Evolutionary conservation across 2,113 vertebrate genomes (phyloP).

Genomic region (Pseudorhombus dupliciocellatus): DNA sequence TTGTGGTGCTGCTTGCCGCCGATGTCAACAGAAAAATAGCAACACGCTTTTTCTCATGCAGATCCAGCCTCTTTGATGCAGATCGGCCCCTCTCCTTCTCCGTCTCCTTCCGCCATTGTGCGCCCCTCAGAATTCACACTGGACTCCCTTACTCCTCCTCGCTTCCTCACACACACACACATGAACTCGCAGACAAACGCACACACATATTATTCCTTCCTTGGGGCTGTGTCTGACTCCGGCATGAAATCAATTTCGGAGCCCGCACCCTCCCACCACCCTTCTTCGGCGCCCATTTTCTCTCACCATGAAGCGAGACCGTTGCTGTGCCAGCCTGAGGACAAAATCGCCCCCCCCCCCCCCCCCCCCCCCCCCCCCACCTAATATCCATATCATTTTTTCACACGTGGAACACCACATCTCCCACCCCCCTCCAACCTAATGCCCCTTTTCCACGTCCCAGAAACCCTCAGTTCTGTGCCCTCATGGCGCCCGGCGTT

Average conservation of each 20-base stretch:
- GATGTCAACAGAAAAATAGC: conserved; percentile 58
- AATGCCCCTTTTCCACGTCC: conserved; percentile 41
- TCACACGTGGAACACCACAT: too few relatives aligned
- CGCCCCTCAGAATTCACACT: conserved; percentile 41
- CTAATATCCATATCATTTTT: too few relatives aligned
- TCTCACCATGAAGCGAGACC: conserved; percentile 72
- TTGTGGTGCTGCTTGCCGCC: conserved; percentile 30
- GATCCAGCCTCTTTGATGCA: conserved; percentile 66
- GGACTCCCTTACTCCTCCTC: conserved; percentile 32
- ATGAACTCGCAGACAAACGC: conserved; percentile 27
- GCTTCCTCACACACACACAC: conserved; percentile 45
- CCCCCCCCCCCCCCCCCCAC: conserved; percentile 9
- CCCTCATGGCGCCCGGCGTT: background rate
- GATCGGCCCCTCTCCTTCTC: conserved; percentile 59
- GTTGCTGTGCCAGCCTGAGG: conserved; percentile 71
- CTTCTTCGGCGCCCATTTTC: conserved; percentile 66
- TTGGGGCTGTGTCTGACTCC: conserved; percentile 73
- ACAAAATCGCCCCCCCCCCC: conserved; percentile 13
- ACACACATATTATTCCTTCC: conserved; percentile 61
- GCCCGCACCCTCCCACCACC: conserved; percentile 60
- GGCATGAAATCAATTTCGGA: conserved; percentile 80
- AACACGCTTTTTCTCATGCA: conserved; percentile 64
- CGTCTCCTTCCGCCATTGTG: conserved; percentile 55
- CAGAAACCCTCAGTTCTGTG: conserved; percentile 49
- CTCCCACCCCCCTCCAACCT: conserved; percentile 8